Conservation (phyloP, 2,797 vertebrate genomes). For the Adelosebastes latens region DNA sequence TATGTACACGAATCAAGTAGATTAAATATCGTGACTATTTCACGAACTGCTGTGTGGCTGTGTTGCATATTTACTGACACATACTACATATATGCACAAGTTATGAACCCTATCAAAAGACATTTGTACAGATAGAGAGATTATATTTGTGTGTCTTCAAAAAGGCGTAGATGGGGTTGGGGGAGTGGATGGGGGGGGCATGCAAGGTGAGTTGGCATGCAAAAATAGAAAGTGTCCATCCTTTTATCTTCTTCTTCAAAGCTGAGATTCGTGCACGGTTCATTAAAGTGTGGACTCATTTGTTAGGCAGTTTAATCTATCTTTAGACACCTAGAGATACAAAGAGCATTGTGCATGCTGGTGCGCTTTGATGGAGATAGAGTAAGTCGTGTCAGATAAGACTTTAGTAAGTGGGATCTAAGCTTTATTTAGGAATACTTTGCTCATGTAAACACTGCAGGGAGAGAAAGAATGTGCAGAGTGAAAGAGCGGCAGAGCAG, state of each 20-base stretch:
- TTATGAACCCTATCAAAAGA: neutral
- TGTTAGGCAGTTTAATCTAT: slow-evolving; percentile 19
- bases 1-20: no score
- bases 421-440: neutral
- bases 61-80: neutral
- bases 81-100: neutral
- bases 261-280: slow-evolving; percentile 16
- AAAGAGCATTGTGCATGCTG: neutral
- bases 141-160: neutral
- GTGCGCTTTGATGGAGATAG: neutral
- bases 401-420: neutral
- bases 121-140: neutral
- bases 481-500: neutral
- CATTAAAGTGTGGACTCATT: slow-evolving; percentile 19
- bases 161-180: neutral
- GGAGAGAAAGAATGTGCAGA: neutral
- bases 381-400: neutral
- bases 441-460: slow-evolving; percentile 1
- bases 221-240: slow-evolving; percentile 26
- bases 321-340: slow-evolving; percentile 1
- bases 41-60: no score
- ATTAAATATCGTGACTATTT: no score
- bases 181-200: neutral
- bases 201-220: neutral
- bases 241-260: slow-evolving; percentile 44